Evolutionary conservation across 2,113 vertebrate genomes (phyloP).

Genomic region (Nesoenas mayeri): DNA sequence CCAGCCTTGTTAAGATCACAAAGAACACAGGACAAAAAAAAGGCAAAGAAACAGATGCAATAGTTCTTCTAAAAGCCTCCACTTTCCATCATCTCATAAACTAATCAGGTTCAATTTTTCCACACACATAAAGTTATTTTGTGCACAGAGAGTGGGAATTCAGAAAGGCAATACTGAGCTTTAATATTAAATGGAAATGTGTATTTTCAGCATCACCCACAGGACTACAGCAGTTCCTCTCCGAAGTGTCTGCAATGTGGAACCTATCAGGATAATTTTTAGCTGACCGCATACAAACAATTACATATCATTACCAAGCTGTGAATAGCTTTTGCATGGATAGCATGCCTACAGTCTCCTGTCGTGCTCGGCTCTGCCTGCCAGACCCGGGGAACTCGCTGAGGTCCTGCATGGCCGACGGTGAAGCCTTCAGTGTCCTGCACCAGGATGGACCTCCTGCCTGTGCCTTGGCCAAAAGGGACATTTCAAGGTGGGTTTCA

Average conservation of each 20-base stretch:
- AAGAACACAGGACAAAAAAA: not conserved
- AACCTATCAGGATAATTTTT: constrained; percentile 25
- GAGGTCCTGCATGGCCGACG: fast-evolving
- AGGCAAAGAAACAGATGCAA: not conserved
- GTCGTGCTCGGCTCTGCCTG: not conserved
- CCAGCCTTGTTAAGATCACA: not conserved
- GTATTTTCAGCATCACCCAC: fast-evolving
- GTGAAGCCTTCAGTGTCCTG: fast-evolving
- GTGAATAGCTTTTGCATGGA: constrained; percentile 1
- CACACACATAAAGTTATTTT: not conserved
- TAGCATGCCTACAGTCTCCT: not conserved
- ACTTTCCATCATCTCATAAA: not conserved
- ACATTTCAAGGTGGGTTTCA: not conserved
- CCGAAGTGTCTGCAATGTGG: constrained; percentile 1
- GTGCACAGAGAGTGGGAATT: not conserved
- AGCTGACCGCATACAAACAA: constrained; percentile 42
- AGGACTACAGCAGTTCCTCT: not conserved
- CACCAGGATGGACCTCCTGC: not conserved
- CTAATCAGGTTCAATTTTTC: not conserved
- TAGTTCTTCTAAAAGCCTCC: not conserved
- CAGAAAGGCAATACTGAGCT: not conserved
- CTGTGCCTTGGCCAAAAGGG: not conserved
- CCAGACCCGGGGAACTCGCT: not conserved
- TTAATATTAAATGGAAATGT: not conserved
- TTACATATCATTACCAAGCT: constrained; percentile 27